Evolutionary conservation across 1,140 invertebrate species (phyloP), one percentile per base, ranked within the genome.

Genomic region (Procambarus virginalis): DNA sequence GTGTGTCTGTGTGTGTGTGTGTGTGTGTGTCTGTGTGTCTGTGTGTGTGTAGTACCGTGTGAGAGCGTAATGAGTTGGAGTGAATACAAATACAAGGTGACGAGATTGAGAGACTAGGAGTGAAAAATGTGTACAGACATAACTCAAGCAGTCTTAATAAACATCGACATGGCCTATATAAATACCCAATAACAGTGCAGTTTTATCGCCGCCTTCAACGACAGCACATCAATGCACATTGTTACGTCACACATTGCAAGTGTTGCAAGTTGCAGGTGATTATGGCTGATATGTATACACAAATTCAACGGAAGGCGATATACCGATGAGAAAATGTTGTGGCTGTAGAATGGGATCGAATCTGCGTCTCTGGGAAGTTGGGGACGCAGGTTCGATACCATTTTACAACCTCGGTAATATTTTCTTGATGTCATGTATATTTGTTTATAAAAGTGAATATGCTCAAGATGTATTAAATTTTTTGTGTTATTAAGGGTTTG

Each of bases 71-170:
- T 85, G 12, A 75, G 75, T 55, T 6, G 46, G 51, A 34, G 12
- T 20, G 6, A 8, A 51, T 48, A 34, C 34, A 34, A 34, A 34
- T 34, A 34, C 34, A 1, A 0, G 34, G 34, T 34, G 34, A 34
- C 34, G 34, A 34, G 34, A 34, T 34, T 34, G 34, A 73, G 5
- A 2, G 4, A 34, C n/a, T 20, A 34, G 55, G 55, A 20, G 77
- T 51, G 46, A 49, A 20, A 5, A 60, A 48, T 48, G 2, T 75
- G 68, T 55, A 75, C 60, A 70, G 46, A 12, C 2, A 20, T 51
- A 68, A 84, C 34, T 84, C 64, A 64, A 55, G 68, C 82, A 84
- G 81, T 14, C 70, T 84, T 75, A 75, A 51, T 64, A 49, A 76
- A 84, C 82, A 84, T 84, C 82, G 82, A 84, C 48, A 3, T 84